Conservation (phyloP, 2,888 invertebrate genomes). For the Pasiphila rectangulata region DNA sequence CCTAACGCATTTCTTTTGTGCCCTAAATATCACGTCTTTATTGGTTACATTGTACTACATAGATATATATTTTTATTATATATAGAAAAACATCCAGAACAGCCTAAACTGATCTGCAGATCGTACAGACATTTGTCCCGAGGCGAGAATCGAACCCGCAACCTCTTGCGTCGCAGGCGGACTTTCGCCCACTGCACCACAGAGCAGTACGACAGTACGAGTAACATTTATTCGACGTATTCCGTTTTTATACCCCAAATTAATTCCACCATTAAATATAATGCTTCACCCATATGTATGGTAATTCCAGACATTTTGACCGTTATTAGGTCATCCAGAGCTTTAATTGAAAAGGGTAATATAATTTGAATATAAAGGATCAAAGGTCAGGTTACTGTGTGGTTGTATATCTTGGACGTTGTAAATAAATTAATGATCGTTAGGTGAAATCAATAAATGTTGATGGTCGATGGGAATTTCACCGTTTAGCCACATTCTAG, state of each 20-base stretch:
- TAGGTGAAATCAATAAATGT: slow-evolving; percentile 10
- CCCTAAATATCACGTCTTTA: too few relatives aligned
- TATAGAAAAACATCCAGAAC: too few relatives aligned
- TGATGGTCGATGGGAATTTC: background rate
- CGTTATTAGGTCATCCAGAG: slow-evolving; percentile 24
- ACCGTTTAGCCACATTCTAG: too few relatives aligned
- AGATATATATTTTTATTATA: too few relatives aligned
- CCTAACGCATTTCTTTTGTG: too few relatives aligned
- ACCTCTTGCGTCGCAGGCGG: too few relatives aligned
- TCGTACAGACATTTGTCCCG: too few relatives aligned
- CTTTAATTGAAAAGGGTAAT: slow-evolving; percentile 29
- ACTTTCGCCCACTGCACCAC: too few relatives aligned
- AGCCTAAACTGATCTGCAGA: too few relatives aligned
- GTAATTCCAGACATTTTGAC: slow-evolving; percentile 28
- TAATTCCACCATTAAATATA: slow-evolving; percentile 22
- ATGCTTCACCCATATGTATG: slow-evolving; percentile 22
- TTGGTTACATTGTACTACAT: too few relatives aligned
- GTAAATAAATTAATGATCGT: slow-evolving; percentile 16
- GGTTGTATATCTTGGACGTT: background rate
- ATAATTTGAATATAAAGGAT: slow-evolving; percentile 25
- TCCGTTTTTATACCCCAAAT: slow-evolving; percentile 13
- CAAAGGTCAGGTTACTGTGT: background rate
- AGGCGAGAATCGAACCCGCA: too few relatives aligned
- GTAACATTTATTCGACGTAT: slow-evolving; percentile 3
- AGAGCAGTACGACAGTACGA: too few relatives aligned